Conservation (phyloP, 2,113 vertebrate species). For the Hippolais icterina region DNA sequence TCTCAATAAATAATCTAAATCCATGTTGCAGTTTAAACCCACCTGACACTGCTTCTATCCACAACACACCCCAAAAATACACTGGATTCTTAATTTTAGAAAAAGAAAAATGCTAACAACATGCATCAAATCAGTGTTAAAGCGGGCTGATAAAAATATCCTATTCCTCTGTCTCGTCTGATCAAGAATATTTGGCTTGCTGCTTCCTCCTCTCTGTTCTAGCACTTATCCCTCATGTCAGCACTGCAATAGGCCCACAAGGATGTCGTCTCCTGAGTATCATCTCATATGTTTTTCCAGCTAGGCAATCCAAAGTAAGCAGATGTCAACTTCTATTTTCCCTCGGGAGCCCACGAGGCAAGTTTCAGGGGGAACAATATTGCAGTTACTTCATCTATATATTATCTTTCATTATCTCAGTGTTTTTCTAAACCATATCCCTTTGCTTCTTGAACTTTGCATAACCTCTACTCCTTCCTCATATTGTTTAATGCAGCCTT, state of each 20-base stretch:
- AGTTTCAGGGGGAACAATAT: conserved; percentile 11
- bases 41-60: neutral
- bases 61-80: neutral
- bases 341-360: neutral
- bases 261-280: neutral
- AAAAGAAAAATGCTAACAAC: neutral
- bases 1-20: neutral
- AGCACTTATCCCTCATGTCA: neutral
- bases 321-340: neutral
- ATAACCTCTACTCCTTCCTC: conserved; percentile 39
- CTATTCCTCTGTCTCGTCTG: neutral
- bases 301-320: conserved; percentile 42
- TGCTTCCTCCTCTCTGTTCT: neutral
- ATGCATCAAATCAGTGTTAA: neutral
- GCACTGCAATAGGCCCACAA: neutral
- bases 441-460: conserved; percentile 38
- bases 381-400: conserved; percentile 49
- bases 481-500: conserved; percentile 2
- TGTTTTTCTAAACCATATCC: conserved; percentile 33
- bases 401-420: conserved; percentile 46
- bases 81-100: neutral
- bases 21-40: neutral
- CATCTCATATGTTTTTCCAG: neutral
- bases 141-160: neutral
- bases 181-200: neutral